Conservation (phyloP, 2,797 vertebrate genomes). For the Adrianichthys oophorus region DNA sequence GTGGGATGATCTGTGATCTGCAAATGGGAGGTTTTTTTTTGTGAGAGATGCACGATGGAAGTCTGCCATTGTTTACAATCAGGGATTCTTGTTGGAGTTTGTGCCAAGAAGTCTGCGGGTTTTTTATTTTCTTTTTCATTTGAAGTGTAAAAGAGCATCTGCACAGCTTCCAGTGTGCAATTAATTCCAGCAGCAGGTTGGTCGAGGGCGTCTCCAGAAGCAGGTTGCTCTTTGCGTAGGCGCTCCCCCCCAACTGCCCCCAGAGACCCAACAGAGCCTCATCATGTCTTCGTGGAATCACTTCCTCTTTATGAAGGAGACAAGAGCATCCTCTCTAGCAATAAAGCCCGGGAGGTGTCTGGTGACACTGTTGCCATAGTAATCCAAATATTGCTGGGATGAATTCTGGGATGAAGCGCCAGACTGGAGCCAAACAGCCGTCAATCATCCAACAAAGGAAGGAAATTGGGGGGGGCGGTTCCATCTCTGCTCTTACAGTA, state of each 20-base stretch:
- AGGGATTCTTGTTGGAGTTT: too few species aligned
- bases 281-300: conserved; percentile 62
- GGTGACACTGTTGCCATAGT: conserved; percentile 72
- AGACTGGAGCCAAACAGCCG: conserved; percentile 47
- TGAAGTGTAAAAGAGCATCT: neutral
- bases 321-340: conserved; percentile 58
- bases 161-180: conserved; percentile 58
- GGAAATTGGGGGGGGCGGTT: conserved; percentile 52
- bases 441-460: conserved; percentile 65
- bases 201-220: conserved; percentile 53
- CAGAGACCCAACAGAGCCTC: conserved; percentile 54
- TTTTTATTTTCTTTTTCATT: too few species aligned
- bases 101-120: too few species aligned
- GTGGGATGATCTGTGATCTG: too few species aligned
- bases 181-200: conserved; percentile 74
- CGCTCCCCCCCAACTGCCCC: conserved; percentile 34
- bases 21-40: too few species aligned
- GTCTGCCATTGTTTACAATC: too few species aligned
- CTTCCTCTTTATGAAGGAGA: conserved; percentile 66
- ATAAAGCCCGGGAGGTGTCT: conserved; percentile 56
- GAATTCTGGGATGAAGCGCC: conserved; percentile 51
- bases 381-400: conserved; percentile 69
- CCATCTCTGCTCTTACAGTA: conserved; percentile 25
- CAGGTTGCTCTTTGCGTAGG: conserved; percentile 57
- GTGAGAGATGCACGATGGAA: too few species aligned